Conservation (phyloP, 2,113 vertebrate genomes). For the Trichechus manatus region DNA sequence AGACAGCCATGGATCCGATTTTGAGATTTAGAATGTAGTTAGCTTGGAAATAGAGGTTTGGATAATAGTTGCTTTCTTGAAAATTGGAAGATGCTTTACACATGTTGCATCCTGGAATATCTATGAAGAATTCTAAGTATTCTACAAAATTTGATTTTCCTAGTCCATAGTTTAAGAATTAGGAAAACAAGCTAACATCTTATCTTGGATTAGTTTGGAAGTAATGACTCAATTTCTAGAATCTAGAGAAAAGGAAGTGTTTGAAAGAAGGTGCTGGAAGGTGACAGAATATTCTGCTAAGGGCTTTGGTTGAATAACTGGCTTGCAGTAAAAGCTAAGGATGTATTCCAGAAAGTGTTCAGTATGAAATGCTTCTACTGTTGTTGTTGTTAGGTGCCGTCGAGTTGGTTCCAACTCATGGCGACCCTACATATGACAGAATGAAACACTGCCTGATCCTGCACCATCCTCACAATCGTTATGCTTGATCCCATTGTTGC, state of each 20-base stretch:
- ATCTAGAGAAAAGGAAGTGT: neutral
- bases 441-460: no score
- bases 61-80: neutral
- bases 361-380: conserved; percentile 29
- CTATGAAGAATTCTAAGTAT: neutral
- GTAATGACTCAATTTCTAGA: neutral
- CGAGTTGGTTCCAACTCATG: no score
- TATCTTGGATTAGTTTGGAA: conserved; percentile 30
- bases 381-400: no score
- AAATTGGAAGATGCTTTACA: neutral
- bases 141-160: conserved; percentile 6
- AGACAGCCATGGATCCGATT: neutral
- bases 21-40: neutral
- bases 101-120: neutral
- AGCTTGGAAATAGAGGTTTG: neutral
- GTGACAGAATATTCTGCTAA: neutral
- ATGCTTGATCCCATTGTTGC: no score
- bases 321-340: neutral
- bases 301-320: neutral
- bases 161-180: neutral
- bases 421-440: no score
- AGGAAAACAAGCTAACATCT: neutral
- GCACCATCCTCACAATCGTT: no score
- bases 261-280: conserved; percentile 10
- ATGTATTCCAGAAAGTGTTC: conserved; percentile 24